These are phyloP conservation scores for Andrena haemorrhoa DNA, from an alignment of 2,888 invertebrate genomes.

Conservation along the genomic window DNA sequence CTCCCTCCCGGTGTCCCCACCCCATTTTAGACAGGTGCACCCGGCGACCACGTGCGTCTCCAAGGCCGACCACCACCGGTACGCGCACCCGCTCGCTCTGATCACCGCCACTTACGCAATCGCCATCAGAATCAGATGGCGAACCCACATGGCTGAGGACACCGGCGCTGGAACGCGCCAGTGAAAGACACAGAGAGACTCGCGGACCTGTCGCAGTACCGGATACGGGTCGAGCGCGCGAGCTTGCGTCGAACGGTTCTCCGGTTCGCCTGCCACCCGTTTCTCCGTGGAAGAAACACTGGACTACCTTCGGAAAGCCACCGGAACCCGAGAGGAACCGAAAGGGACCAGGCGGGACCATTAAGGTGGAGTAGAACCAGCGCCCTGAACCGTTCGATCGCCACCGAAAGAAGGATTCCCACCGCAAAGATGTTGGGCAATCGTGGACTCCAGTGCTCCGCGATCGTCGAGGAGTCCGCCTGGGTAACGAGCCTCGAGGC, in stretches of 20 bases:
- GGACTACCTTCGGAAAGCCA: neutral
- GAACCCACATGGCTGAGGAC: conserved; percentile 57
- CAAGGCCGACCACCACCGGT: conserved; percentile 79
- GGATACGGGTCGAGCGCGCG: conserved; percentile 28
- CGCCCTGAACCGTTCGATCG: neutral
- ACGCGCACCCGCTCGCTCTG: conserved; percentile 42
- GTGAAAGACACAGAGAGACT: conserved; percentile 43
- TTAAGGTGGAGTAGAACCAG: neutral
- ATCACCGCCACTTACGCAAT: conserved; percentile 66
- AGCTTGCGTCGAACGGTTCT: neutral
- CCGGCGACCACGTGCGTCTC: conserved; percentile 78
- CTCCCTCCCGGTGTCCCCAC: conserved; percentile 41
- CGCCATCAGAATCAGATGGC: conserved; percentile 60
- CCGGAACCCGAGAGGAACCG: neutral
- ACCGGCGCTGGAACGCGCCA: conserved; percentile 18
- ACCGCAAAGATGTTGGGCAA: neutral
- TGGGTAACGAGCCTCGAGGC: conserved; percentile 17
- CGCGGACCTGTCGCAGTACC: neutral
- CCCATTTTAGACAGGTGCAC: conserved; percentile 69
- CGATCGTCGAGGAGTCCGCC: neutral
- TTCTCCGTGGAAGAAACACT: neutral
- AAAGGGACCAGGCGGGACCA: neutral
- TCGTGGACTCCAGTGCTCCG: neutral
- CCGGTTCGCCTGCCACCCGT: neutral
- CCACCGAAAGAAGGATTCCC: neutral